These are phyloP conservation scores for Burhinus bistriatus DNA, from an alignment of 2,113 vertebrate species.

Conservation along the genomic window DNA sequence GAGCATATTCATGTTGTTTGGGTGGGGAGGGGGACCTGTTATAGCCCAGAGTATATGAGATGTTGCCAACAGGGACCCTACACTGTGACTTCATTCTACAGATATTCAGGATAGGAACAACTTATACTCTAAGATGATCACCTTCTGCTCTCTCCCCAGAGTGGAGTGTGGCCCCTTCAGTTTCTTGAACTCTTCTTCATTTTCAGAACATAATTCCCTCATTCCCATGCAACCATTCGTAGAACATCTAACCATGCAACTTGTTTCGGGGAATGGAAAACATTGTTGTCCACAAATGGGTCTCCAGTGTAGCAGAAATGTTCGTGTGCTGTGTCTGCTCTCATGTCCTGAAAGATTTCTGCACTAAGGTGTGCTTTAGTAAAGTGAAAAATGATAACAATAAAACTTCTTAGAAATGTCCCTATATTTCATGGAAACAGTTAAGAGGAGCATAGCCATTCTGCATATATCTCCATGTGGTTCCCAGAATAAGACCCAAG, in stretches of 20 bases:
- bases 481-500: not conserved
- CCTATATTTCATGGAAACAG: not conserved
- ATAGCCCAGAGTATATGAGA: not conserved
- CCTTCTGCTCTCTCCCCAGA: not conserved
- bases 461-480: not conserved
- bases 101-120: not conserved
- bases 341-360: not conserved
- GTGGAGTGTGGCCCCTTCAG: not conserved
- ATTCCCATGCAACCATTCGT: not conserved
- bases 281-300: not conserved
- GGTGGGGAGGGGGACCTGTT: rapidly evolving
- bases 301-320: not conserved
- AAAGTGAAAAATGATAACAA: not conserved
- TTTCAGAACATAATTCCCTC: not conserved
- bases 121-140: not conserved
- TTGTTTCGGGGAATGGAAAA: not conserved
- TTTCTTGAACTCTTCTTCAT: not conserved
- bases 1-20: not conserved
- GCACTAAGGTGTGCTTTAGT: not conserved
- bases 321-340: rapidly evolving
- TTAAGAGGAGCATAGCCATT: not conserved
- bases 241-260: not conserved
- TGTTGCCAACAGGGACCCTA: not conserved
- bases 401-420: not conserved
- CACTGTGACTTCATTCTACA: not conserved